Conservation (phyloP, 2,888 invertebrate genomes). For the Lochmaea crataegi region DNA sequence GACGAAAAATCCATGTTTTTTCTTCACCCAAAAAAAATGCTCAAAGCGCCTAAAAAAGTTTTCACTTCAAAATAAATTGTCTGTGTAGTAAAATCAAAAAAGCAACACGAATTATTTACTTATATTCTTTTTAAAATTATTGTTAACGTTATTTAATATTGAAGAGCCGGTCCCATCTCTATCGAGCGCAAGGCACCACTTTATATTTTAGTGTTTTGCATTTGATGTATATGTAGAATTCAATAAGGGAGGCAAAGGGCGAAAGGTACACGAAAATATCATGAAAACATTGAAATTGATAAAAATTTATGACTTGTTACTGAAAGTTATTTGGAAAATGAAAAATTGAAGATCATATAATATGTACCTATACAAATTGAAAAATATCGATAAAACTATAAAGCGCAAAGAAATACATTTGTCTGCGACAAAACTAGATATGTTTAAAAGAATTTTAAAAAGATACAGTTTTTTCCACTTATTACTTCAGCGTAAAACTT, state of each 20-base stretch:
- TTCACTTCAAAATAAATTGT: too few species aligned
- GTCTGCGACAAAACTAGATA: not conserved
- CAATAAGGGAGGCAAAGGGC: constrained; percentile 8
- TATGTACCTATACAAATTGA: not conserved
- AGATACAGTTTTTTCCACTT: too few species aligned
- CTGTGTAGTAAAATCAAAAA: too few species aligned
- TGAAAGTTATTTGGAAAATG: constrained; percentile 26
- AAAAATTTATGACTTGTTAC: constrained; percentile 30
- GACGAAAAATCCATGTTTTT: too few species aligned
- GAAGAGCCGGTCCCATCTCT: not conserved
- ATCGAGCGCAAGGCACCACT: constrained; percentile 12
- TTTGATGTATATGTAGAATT: constrained; percentile 36
- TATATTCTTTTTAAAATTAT: not conserved
- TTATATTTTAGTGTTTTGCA: constrained; percentile 44
- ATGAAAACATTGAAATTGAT: constrained; percentile 31
- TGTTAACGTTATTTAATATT: not conserved
- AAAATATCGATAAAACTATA: not conserved
- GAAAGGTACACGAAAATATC: constrained; percentile 18
- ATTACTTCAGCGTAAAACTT: too few species aligned
- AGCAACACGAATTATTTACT: too few species aligned
- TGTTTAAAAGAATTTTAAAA: too few species aligned
- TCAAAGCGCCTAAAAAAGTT: too few species aligned
- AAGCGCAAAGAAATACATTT: not conserved
- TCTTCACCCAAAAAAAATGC: too few species aligned
- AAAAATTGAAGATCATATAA: constrained; percentile 18